Conservation (phyloP, 2,797 vertebrate genomes). For the Periparus ater region DNA sequence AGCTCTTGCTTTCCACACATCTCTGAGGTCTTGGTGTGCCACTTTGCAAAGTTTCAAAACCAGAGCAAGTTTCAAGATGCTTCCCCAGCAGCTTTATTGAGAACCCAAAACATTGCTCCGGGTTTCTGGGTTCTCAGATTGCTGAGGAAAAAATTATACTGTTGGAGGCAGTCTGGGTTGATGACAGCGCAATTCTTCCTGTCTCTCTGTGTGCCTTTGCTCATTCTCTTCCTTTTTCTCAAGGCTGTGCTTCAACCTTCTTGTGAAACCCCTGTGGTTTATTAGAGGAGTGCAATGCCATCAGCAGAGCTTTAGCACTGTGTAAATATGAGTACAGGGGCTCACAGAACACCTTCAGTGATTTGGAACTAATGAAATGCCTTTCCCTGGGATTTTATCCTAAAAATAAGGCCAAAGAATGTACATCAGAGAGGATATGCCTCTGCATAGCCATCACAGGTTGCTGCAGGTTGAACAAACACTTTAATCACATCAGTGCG, state of each 20-base stretch:
- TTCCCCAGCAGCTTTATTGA: background rate
- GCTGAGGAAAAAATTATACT: background rate
- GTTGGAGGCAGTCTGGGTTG: background rate
- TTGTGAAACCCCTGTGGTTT: conserved; percentile 24
- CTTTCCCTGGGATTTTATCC: background rate
- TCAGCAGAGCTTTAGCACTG: background rate
- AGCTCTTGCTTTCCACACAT: background rate
- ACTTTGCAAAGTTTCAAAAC: background rate
- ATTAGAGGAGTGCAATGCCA: background rate
- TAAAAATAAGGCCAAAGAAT: background rate
- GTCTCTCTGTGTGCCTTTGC: background rate
- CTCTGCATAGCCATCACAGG: background rate
- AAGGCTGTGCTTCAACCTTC: background rate
- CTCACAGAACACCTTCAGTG: background rate
- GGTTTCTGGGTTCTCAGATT: background rate
- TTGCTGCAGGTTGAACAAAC: background rate
- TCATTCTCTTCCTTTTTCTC: conserved; percentile 23
- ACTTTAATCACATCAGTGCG: background rate
- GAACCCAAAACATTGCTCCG: accelerated
- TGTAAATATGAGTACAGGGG: background rate
- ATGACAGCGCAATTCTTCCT: background rate
- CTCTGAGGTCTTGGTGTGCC: background rate
- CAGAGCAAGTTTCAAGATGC: background rate
- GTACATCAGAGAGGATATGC: background rate
- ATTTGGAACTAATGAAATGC: background rate